Evolutionary conservation across 1,140 invertebrate genomes (phyloP), one percentile per base, ranked within the genome.

Genomic region (Andrena cerasifolii): DNA sequence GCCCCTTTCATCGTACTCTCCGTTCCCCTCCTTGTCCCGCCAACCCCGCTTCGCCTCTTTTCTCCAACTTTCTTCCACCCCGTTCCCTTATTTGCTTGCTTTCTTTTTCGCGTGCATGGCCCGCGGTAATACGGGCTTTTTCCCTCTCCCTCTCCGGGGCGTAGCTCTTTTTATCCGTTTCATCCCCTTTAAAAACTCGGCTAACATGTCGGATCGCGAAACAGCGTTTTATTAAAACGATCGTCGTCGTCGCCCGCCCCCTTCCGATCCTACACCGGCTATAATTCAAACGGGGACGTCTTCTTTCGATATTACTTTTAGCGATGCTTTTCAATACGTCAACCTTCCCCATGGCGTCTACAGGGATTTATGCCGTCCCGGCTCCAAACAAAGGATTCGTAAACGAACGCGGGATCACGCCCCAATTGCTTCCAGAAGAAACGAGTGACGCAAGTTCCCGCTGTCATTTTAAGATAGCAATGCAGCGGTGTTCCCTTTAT

Each of bases 191-290:
- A 59, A 70, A 63, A 68, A 58, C 3, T 53, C 33, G 71, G 18
- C 28, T 21, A 61, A 61, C 45, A 45, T 6, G 33, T 49, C 58
- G 72, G 12, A 66, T 66, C 24, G 62, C 62, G 61, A 71, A 54
- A 45, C 61, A 33, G 12, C 56, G 49, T 76, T 77, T 80, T 80
- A 80, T 80, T 80, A 77, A 80, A 77, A 80, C 78, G 73, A 77
- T 80, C 26, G 36, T 67, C 53, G 49, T 53, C 62, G 68, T 40
- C 49, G 33, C 24, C 0, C 40, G 16, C n/a, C 18, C 3, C 24
- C 26, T 28, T 2, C 21, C n/a, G 72, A 71, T 77, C 56, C 53
- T 40, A 18, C 66, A n/a, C 45, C 14, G 45, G 49, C 65, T 51
- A 61, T 68, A 76, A 68, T 28, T 67, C 53, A 58, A 67, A 75